Percentiles rank a stretch among this genome's conserved stretches.
These are phyloP conservation scores for Darevskia nairensis DNA, from an alignment of 2,797 vertebrate genomes.

Conservation along the genomic window DNA sequence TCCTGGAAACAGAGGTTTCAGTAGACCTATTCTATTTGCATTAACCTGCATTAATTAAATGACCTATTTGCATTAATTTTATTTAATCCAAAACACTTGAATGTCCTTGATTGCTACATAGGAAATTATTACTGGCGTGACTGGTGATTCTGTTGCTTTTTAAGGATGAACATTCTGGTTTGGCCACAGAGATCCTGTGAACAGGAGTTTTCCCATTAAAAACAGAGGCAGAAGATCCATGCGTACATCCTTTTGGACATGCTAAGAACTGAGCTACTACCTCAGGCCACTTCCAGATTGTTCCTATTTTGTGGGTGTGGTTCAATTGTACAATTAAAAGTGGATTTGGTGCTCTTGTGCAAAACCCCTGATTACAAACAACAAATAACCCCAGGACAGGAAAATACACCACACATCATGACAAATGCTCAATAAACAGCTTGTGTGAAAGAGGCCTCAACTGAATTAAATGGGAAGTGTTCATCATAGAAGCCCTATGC, in stretches of 20 bases:
- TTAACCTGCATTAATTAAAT: background rate
- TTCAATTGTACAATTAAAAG: too few relatives aligned
- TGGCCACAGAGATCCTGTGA: background rate
- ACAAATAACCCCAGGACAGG: too few relatives aligned
- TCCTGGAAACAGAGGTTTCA: background rate
- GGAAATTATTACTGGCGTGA: background rate
- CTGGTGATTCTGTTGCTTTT: background rate
- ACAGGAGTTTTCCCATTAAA: background rate
- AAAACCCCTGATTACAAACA: too few relatives aligned
- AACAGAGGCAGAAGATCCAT: background rate
- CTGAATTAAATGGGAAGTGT: background rate
- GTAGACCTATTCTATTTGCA: background rate
- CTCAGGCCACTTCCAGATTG: too few relatives aligned
- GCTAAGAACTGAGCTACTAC: background rate
- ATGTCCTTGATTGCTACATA: background rate
- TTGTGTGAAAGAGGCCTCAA: too few relatives aligned
- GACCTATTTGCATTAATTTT: background rate
- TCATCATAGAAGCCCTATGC: background rate
- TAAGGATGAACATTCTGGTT: background rate
- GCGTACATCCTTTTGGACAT: background rate
- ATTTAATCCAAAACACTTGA: background rate
- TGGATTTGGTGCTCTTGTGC: too few relatives aligned
- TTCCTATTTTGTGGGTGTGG: too few relatives aligned
- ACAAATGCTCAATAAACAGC: too few relatives aligned
- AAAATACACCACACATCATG: too few relatives aligned